Conservation (phyloP, 2,113 vertebrate species). For the Ageneiosus marmoratus region DNA sequence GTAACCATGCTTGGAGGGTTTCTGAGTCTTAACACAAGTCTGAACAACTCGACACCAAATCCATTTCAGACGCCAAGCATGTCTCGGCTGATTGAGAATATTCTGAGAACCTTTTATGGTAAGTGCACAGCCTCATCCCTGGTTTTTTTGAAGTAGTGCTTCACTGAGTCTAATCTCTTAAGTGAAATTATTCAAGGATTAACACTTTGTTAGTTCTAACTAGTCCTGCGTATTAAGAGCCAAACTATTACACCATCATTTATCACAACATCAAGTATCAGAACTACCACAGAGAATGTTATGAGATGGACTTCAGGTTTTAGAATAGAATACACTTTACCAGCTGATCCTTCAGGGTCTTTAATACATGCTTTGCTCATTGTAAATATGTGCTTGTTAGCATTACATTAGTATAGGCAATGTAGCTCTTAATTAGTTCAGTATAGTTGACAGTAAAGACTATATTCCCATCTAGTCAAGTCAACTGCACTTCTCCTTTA, state of each 20-base stretch:
- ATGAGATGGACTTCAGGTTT: not conserved
- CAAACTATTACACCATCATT: not conserved
- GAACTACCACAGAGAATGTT: not conserved
- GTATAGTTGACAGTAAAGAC: not conserved
- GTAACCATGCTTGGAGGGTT: no score
- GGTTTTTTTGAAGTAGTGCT: not conserved
- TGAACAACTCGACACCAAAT: not conserved
- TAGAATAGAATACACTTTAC: not conserved
- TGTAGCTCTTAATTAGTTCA: not conserved
- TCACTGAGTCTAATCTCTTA: not conserved
- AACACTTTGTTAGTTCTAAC: not conserved
- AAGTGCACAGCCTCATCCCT: no score
- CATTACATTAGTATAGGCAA: not conserved
- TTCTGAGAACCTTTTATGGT: not conserved
- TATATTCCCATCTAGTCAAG: not conserved
- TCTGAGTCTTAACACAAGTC: not conserved
- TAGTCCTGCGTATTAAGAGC: not conserved
- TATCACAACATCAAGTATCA: not conserved
- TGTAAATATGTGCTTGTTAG: not conserved
- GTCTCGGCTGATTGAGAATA: not conserved
- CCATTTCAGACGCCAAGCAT: not conserved
- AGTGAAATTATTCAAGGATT: not conserved
- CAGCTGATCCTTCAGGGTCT: not conserved
- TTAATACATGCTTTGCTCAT: not conserved
- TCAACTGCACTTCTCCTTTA: not conserved